These are phyloP conservation scores for Cataglyphis rosenhaueri DNA, from an alignment of 2,888 invertebrate genomes.

Conservation along the genomic window DNA sequence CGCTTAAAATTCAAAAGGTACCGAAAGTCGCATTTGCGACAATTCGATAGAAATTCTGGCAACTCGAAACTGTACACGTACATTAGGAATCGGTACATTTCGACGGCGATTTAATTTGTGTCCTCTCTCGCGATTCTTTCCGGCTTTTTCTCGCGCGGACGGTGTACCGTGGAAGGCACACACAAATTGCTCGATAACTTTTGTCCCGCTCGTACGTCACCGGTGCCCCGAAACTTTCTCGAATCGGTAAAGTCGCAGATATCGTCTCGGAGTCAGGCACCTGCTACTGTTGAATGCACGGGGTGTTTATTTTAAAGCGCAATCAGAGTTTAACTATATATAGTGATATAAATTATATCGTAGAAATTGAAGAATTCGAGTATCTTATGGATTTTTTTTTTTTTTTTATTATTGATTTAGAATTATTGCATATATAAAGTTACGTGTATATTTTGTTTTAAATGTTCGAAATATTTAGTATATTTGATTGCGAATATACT, in stretches of 20 bases:
- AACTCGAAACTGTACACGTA: slow-evolving; percentile 41
- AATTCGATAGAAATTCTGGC: slow-evolving; percentile 51
- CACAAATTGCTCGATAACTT: slow-evolving; percentile 67
- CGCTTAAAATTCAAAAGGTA: slow-evolving; percentile 62
- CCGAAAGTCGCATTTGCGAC: slow-evolving; percentile 47
- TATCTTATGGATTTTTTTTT: not conserved
- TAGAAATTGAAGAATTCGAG: not conserved
- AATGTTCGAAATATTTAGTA: not conserved
- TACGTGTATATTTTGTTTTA: not conserved
- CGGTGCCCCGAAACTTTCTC: slow-evolving; percentile 60
- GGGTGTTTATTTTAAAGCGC: slow-evolving; percentile 3
- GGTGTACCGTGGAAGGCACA: slow-evolving; percentile 42
- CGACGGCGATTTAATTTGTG: slow-evolving; percentile 23
- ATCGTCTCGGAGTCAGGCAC: slow-evolving; percentile 57
- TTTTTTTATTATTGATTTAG: not conserved
- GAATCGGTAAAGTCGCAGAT: slow-evolving; percentile 55
- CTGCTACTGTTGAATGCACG: slow-evolving; percentile 30
- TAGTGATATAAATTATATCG: slow-evolving; percentile 17
- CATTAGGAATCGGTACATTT: slow-evolving; percentile 10
- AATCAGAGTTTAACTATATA: slow-evolving; percentile 12
- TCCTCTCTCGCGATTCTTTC: slow-evolving; percentile 27
- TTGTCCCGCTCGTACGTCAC: slow-evolving; percentile 52
- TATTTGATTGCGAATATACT: not conserved
- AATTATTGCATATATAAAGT: not conserved
- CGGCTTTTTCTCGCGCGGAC: slow-evolving; percentile 14